These are phyloP conservation scores for Oscheius sp. DNA, from an alignment of 1,140 invertebrate species.

Conservation along the genomic window DNA sequence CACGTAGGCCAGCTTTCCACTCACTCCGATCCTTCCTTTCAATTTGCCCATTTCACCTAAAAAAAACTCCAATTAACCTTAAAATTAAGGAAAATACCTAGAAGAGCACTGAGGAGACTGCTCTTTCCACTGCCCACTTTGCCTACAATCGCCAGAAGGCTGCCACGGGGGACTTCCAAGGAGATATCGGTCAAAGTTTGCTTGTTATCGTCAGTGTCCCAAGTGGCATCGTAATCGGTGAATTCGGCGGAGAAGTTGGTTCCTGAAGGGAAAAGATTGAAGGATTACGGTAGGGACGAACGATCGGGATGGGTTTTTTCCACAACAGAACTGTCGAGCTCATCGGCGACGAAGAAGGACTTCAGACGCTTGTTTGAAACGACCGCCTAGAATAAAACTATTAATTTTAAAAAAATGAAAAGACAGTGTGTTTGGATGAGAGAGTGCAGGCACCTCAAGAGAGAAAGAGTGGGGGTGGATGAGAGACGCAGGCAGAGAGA, in stretches of 20 bases:
- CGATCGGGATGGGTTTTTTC: conserved; percentile 5
- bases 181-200: conserved; percentile 42
- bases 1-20: conserved; percentile 33
- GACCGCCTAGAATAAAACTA: conserved; percentile 42
- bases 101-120: conserved; percentile 72
- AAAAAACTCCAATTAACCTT: conserved; percentile 51
- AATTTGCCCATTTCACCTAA: conserved; percentile 41
- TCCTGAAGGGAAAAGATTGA: not conserved
- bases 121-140: conserved; percentile 76
- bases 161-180: conserved; percentile 62
- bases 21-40: conserved; percentile 29
- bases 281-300: too few species aligned
- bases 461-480: too few species aligned
- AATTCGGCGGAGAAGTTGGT: conserved; percentile 1
- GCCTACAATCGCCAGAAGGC: conserved; percentile 75
- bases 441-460: too few species aligned
- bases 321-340: conserved; percentile 44
- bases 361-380: conserved; percentile 56
- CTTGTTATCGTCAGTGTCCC: conserved; percentile 18
- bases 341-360: conserved; percentile 55
- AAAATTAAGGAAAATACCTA: conserved; percentile 62
- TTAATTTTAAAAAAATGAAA: too few species aligned
- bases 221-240: conserved; percentile 5
- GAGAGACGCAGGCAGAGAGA: too few species aligned
- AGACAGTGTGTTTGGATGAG: too few species aligned